A percentile compares a stretch with the other conserved stretches of the same genome.
phyloP scores from a whole-genome alignment of 1,140 invertebrate species.

The Scaptomyza hsui region DNA sequence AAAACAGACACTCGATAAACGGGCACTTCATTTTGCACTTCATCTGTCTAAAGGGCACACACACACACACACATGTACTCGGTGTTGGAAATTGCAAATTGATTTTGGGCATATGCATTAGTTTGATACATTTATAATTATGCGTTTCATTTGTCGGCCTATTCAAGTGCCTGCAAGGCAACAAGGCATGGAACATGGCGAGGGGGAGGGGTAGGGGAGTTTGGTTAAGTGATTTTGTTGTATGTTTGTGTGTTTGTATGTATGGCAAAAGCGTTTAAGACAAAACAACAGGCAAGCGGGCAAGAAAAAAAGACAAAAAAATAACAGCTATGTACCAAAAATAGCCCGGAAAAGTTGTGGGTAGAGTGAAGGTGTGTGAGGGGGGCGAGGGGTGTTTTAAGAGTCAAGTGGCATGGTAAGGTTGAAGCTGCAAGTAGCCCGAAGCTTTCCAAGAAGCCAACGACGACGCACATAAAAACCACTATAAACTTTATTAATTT shows the following conservation, averaged over 20 bases:
- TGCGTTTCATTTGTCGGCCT: conserved; percentile 60
- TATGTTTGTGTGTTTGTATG: neutral
- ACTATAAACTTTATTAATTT: conserved; percentile 81
- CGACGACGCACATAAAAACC: conserved; percentile 53
- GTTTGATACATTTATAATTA: conserved; percentile 77
- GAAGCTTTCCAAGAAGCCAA: conserved; percentile 1
- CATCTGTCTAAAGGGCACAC: conserved; percentile 43
- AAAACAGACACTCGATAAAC: conserved; percentile 29
- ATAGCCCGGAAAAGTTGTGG: neutral
- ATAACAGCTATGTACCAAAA: conserved; percentile 25
- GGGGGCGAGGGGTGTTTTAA: neutral
- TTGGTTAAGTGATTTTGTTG: neutral
- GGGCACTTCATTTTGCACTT: conserved; percentile 74
- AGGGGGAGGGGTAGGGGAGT: neutral
- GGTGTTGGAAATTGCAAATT: conserved; percentile 67
- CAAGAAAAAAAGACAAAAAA: conserved; percentile 27
- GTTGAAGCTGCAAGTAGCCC: conserved; percentile 15
- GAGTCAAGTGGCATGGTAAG: conserved; percentile 1
- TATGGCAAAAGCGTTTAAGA: conserved; percentile 3
- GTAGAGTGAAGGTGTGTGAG: no score
- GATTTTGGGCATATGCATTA: conserved; percentile 75
- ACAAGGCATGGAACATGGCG: conserved; percentile 13
- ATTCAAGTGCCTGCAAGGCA: conserved; percentile 39
- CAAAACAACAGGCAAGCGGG: conserved; percentile 38
- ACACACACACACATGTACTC: neutral